Evolutionary conservation across 2,113 vertebrate genomes (phyloP).

Genomic region (Phalacrocorax carbo): DNA sequence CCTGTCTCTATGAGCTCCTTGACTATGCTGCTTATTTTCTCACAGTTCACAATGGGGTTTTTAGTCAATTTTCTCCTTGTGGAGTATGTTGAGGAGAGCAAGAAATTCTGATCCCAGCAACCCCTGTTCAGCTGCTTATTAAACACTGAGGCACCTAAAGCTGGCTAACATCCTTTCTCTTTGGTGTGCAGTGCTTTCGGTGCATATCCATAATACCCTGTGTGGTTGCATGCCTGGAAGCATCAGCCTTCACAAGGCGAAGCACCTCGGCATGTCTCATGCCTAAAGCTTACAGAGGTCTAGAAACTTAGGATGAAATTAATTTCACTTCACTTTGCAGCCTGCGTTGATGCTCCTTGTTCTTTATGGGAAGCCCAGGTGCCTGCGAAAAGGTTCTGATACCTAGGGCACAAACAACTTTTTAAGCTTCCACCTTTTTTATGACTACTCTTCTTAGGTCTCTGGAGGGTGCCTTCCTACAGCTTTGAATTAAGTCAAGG

Average conservation of each 20-base stretch:
- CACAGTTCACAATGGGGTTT: neutral
- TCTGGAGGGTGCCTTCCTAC: neutral
- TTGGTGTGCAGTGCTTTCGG: neutral
- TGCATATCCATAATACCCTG: accelerated
- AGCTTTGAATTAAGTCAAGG: neutral
- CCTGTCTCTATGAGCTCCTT: neutral
- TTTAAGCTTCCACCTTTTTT: neutral
- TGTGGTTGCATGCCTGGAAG: neutral
- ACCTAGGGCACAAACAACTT: neutral
- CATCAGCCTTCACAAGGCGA: neutral
- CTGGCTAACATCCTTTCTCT: neutral
- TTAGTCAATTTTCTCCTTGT: neutral
- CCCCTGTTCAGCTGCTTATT: neutral
- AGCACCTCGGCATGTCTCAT: neutral
- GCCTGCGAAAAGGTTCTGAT: neutral
- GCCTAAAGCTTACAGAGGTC: neutral
- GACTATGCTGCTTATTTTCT: neutral
- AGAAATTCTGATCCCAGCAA: neutral
- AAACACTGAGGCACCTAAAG: neutral
- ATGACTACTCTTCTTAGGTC: neutral
- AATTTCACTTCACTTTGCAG: neutral
- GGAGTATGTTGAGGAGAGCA: neutral
- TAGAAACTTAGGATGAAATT: neutral
- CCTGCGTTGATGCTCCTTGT: neutral
- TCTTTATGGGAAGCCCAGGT: neutral